phyloP scores from a whole-genome alignment of 2,888 invertebrate genomes.

The Andrena hattorfiana region DNA sequence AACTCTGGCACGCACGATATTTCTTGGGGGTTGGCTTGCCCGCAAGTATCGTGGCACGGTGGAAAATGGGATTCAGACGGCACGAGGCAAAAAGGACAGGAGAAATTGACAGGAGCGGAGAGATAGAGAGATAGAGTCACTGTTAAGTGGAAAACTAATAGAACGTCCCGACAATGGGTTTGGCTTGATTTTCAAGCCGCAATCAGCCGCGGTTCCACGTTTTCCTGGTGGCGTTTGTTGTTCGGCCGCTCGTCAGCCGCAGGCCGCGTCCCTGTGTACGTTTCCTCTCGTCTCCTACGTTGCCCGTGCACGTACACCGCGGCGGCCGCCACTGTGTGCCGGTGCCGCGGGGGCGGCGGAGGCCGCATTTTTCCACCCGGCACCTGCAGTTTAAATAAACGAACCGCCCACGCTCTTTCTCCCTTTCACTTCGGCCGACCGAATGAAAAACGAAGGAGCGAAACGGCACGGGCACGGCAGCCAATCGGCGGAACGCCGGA shows the following conservation, averaged over 20 bases:
- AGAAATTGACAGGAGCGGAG: conserved; percentile 8
- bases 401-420: conserved; percentile 72
- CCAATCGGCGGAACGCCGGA: conserved; percentile 76
- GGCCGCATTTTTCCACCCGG: conserved; percentile 75
- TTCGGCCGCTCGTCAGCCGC: conserved; percentile 80
- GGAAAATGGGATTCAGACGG: not conserved
- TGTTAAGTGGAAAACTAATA: conserved; percentile 76
- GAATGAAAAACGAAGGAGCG: conserved; percentile 75
- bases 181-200: conserved; percentile 78
- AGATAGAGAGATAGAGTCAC: conserved; percentile 45
- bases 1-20: too few species aligned
- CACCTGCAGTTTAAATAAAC: conserved; percentile 80
- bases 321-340: not conserved
- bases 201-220: conserved; percentile 74
- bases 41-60: too few species aligned
- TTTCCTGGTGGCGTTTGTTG: conserved; percentile 78
- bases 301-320: conserved; percentile 28
- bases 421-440: conserved; percentile 50
- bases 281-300: conserved; percentile 46
- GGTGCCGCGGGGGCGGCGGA: conserved; percentile 42
- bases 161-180: conserved; percentile 75
- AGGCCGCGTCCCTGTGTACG: conserved; percentile 71
- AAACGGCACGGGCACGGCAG: conserved; percentile 71
- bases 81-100: not conserved
- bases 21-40: too few species aligned